phyloP scores from a whole-genome alignment of 2,888 invertebrate species.

The Dryocosmus kuriphilus region DNA sequence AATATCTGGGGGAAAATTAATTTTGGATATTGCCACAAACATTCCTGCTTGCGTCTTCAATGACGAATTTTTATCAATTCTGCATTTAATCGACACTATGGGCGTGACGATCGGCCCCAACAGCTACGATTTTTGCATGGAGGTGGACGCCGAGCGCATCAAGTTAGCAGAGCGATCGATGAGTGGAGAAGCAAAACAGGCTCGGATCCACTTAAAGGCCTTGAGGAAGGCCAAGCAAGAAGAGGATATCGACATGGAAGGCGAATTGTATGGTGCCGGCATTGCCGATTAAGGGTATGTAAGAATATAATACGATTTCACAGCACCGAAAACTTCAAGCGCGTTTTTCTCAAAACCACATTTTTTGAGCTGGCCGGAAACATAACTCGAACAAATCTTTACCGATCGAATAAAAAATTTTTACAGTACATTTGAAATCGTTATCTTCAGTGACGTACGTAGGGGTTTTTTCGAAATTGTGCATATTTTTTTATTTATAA shows the following conservation, averaged over 20 bases:
- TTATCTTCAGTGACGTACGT: no score
- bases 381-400: no score
- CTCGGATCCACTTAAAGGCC: conserved; percentile 30
- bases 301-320: no score
- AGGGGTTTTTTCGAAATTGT: no score
- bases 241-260: conserved; percentile 39
- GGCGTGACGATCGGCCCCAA: conserved; percentile 42
- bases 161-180: conserved; percentile 25
- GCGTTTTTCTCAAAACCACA: no score
- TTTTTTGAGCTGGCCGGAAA: no score
- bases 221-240: conserved; percentile 40
- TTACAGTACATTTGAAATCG: no score
- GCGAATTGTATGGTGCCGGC: conserved; percentile 49
- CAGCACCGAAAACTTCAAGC: no score
- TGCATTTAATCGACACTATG: conserved; percentile 36
- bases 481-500: no score
- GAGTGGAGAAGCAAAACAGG: conserved; percentile 41
- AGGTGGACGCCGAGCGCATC: conserved; percentile 40
- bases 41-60: conserved; percentile 44
- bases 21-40: conserved; percentile 46
- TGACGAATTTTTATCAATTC: conserved; percentile 43
- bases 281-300: no score
- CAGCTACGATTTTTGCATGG: conserved; percentile 43
- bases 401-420: no score
- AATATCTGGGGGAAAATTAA: conserved; percentile 42